Evolutionary conservation across 2,797 vertebrate species (phyloP), one percentile per base, ranked within the genome.

Genomic region (Aphelocoma californica): DNA sequence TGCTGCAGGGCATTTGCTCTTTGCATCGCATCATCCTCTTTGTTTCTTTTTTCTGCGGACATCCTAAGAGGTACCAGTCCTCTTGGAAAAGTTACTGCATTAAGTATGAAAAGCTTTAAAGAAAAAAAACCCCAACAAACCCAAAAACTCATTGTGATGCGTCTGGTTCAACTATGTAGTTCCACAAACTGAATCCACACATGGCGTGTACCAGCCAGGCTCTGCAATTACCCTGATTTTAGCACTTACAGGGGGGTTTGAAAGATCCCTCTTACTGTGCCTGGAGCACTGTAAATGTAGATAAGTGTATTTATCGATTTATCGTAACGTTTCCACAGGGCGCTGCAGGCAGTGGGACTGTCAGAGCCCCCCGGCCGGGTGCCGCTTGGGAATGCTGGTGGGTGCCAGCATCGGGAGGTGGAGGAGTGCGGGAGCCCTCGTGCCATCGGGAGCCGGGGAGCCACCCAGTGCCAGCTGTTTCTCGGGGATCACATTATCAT

Each of bases 391-490:
- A 24, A 36, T 54, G 34, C 50, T 6, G 72, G 3, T 23, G 65
- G 65, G 5, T 58, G 21, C 40, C 85, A 17, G 19, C 62, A 6
- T 5, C 19, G 28, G 60, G 61, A 32, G 44, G 45, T 0, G 47
- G 14, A 36, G 78, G 28, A 31, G 57, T 1, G 42, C 31, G 9
- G 40, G 7, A 42, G 38, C 7, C 40, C 44, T 8, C 38, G 7
- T 8, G 57, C 45, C 81, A 31, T 8, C 64, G 18, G 9, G 6
- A 45, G 14, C 32, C 58, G 4, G 73, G 86, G 86, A 81, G 81
- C 13, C 67, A 47, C 16, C 83, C 74, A 12, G 74, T n/a, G 81
- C 95, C 95, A 92, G 92, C 95, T 81, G 94, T 18, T 79, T 2
- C 77, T 51, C 62, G 36, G 66, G 70, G 36, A 70, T 84, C 12